Evolutionary conservation across 2,113 vertebrate species (phyloP).

Genomic region (Rhinoderma darwinii): DNA sequence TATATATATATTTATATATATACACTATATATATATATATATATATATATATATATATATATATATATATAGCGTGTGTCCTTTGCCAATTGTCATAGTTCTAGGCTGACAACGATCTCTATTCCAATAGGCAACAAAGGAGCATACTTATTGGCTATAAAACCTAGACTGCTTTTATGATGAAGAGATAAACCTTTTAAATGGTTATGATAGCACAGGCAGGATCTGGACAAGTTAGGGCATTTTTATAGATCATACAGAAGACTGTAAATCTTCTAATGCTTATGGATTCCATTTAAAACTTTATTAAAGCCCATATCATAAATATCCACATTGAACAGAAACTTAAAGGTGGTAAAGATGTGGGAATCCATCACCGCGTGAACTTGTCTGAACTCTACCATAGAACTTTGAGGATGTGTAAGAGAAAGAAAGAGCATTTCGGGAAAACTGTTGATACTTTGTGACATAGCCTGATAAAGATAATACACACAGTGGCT

Average conservation of each 20-base stretch:
- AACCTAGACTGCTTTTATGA: conserved; percentile 65
- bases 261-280: conserved; percentile 75
- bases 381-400: conserved; percentile 52
- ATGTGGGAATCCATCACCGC: conserved; percentile 42
- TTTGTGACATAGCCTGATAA: conserved; percentile 58
- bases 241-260: conserved; percentile 65
- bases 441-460: conserved; percentile 68
- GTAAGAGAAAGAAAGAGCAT: conserved; percentile 58
- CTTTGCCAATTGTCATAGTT: conserved; percentile 23
- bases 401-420: conserved; percentile 43
- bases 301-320: conserved; percentile 65
- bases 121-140: conserved; percentile 61
- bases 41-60: background rate
- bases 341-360: conserved; percentile 53
- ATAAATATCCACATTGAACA: conserved; percentile 55
- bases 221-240: conserved; percentile 64
- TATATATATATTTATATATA: background rate
- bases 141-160: conserved; percentile 62
- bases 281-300: conserved; percentile 77
- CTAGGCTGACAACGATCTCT: conserved; percentile 37
- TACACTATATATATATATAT: background rate
- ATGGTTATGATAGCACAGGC: conserved; percentile 65
- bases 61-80: background rate
- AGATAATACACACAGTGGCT: conserved; percentile 7
- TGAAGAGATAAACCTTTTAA: conserved; percentile 68